Evolutionary conservation across 2,888 invertebrate genomes (phyloP).

Genomic region (Hipparchia semele): DNA sequence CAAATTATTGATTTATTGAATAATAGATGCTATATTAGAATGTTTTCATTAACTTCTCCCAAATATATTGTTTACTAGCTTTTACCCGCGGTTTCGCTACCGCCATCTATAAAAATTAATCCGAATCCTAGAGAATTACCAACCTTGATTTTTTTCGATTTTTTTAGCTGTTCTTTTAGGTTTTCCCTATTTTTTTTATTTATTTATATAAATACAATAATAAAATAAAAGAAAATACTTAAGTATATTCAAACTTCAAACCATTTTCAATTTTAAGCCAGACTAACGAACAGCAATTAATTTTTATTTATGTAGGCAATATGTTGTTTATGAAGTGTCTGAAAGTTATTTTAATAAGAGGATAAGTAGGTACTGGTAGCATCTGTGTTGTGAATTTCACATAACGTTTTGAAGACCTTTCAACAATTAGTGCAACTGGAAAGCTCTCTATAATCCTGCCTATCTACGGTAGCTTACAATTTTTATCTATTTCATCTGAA

Average conservation of each 20-base stretch:
- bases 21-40: constrained; percentile 44
- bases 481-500: constrained; percentile 9
- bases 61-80: not conserved
- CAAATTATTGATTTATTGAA: constrained; percentile 64
- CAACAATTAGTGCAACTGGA: not conserved
- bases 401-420: not conserved
- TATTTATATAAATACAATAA: too few relatives aligned
- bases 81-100: too few relatives aligned
- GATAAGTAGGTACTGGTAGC: not conserved
- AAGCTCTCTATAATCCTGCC: constrained; percentile 23
- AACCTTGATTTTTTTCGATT: too few relatives aligned
- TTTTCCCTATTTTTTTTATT: too few relatives aligned
- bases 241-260: too few relatives aligned
- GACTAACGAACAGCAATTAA: too few relatives aligned
- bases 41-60: constrained; percentile 45
- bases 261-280: too few relatives aligned
- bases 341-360: not conserved
- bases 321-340: not conserved
- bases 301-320: not conserved
- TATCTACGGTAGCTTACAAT: constrained; percentile 4
- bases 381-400: not conserved
- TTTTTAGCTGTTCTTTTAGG: too few relatives aligned
- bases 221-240: too few relatives aligned
- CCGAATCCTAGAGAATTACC: too few relatives aligned
- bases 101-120: too few relatives aligned